Evolutionary conservation across 2,797 vertebrate genomes (phyloP), one percentile per base, ranked within the genome.

Genomic region (Dallia pectoralis): DNA sequence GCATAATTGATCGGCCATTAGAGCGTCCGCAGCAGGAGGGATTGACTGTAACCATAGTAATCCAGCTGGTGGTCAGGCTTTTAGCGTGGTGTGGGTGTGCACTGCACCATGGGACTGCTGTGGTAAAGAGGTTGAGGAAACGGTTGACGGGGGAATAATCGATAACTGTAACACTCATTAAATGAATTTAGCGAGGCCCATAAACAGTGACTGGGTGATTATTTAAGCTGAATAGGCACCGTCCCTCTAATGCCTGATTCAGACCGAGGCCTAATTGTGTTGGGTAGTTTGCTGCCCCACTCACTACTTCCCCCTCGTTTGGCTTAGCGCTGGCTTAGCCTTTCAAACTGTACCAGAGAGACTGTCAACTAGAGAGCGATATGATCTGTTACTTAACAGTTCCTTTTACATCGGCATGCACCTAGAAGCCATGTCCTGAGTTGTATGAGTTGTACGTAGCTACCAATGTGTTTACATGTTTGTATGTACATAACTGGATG

Each of bases 201-300:
- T 87, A 86, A 88, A 87, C 87, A 30, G 79, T 87, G 85, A 86
- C 81, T 25, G 12, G 67, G 51, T 86, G 83, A 87, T 85, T 40
- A 79, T 89, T 87, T 80, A 78, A 84, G 74, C 74, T 2, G 40
- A 70, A 69, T 61, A 74, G 72, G 68, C 70, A 68, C 71, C 72
- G 30, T 76, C 56, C 81, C 75, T 77, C 75, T 53, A 82, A 78
- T 83, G 77, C 71, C 53, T 56, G 53, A 22, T 56, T 9, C n/a
- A 22, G 51, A 22, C 19, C 68, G 64, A 44, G 73, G 32, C 80
- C 53, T 90, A 84, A 90, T 89, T 87, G 72, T 88, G 79, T 87
- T 87, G 81, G 84, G 70, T 74, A 69, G 86, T 82, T 84, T 78
- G 80, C 83, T 79, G 85, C 77, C 73, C 82, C 78, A 36, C 49